Conservation (phyloP, 2,888 invertebrate genomes). For the Drosophila neonasuta region DNA sequence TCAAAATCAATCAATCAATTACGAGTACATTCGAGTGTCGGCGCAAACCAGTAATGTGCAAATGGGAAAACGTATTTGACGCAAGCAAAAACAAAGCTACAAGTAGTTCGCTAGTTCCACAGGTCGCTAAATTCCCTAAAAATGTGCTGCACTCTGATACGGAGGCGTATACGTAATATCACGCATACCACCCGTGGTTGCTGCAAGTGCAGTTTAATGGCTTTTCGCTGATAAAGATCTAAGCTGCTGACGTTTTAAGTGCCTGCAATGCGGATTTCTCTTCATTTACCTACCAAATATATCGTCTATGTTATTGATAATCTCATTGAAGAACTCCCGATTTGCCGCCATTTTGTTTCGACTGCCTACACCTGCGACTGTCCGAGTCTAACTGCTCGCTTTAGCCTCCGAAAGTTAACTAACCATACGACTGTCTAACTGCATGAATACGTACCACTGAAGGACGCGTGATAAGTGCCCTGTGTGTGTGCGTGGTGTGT, state of each 20-base stretch:
- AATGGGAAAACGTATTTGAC: not conserved
- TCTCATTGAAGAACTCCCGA: slow-evolving; percentile 78
- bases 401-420: slow-evolving; percentile 51
- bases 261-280: not conserved
- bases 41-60: not conserved
- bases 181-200: slow-evolving; percentile 6
- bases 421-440: slow-evolving; percentile 27
- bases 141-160: not conserved
- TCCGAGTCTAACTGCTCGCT: slow-evolving; percentile 47
- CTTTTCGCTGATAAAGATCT: not conserved
- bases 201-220: not conserved
- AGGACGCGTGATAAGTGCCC: slow-evolving; percentile 37
- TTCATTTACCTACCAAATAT: slow-evolving; percentile 78
- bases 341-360: slow-evolving; percentile 66
- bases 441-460: slow-evolving; percentile 32
- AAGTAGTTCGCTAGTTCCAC: not conserved
- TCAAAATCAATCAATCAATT: not conserved
- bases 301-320: slow-evolving; percentile 80
- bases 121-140: not conserved
- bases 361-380: slow-evolving; percentile 14
- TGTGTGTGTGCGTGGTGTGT: slow-evolving; percentile 7
- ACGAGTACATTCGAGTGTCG: not conserved
- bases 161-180: slow-evolving; percentile 12
- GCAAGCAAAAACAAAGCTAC: not conserved
- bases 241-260: not conserved